Percentiles rank a stretch among this genome's conserved stretches.
phyloP scores from a whole-genome alignment of 2,888 invertebrate genomes.

The Hedychridium roseum region DNA sequence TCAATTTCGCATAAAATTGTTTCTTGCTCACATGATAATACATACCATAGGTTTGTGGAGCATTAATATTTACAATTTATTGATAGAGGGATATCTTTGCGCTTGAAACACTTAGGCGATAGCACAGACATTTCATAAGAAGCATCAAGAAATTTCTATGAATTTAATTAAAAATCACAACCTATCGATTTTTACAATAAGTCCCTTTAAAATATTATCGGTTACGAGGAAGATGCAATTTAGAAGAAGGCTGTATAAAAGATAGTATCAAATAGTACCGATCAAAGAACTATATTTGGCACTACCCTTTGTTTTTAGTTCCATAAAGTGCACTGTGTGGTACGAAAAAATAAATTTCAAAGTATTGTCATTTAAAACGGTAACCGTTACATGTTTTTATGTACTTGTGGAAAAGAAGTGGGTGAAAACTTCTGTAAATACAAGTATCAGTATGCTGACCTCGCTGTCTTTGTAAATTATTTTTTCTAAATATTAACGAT shows the following conservation, averaged over 20 bases:
- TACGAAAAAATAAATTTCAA: neutral
- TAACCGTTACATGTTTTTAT: no score
- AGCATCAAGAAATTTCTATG: constrained; percentile 21
- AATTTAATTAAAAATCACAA: constrained; percentile 8
- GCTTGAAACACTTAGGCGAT: constrained; percentile 17
- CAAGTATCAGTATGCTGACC: no score
- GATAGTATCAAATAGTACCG: constrained; percentile 1
- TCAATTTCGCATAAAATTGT: constrained; percentile 45
- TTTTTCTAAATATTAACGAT: neutral
- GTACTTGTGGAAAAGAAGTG: no score
- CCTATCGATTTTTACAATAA: constrained; percentile 3
- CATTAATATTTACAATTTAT: constrained; percentile 31
- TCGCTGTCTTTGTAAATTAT: neutral
- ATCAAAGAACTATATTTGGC: constrained; percentile 18
- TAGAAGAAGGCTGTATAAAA: no score
- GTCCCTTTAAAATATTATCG: constrained; percentile 2
- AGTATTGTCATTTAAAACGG: neutral
- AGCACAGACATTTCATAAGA: constrained; percentile 25
- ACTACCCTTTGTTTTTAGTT: constrained; percentile 5
- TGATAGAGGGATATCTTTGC: constrained; percentile 11
- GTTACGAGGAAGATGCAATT: no score
- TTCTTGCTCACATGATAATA: constrained; percentile 40
- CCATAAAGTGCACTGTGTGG: neutral
- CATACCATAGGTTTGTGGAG: constrained; percentile 38
- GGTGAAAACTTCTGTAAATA: no score